Evolutionary conservation across 2,797 vertebrate species (phyloP), one percentile per base, ranked within the genome.

Genomic region (Dryobates pubescens): DNA sequence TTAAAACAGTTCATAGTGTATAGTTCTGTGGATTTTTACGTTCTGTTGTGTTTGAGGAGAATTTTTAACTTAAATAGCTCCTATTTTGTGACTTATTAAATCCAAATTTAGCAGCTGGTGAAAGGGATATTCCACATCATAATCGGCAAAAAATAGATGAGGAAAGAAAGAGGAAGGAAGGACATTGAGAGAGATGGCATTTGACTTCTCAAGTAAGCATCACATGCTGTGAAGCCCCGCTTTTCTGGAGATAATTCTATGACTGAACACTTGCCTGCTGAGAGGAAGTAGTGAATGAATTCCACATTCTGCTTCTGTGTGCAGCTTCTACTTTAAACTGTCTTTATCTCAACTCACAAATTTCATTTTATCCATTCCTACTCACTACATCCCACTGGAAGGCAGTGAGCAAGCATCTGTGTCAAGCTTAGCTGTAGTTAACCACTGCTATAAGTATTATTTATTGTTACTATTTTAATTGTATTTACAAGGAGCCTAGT

Each of bases 141-240:
- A 30, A 6, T 78, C 32, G 67, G 6, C 13, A 22, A 59, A 74
- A 45, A 41, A 26, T 16, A 36, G 1, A 7, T 8, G 17, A 17
- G 19, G 4, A 3, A 62, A 45, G 10, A 59, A 68, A 7, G 18
- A 63, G 16, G 47, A 64, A 71, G 7, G 1, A 9, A 7, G 9
- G 13, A 18, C 17, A 26, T 68, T 72, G 0, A 0, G 38, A 29
- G 4, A 75, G 16, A 36, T 1, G 8, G 0, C 1, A 2, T 61
- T 68, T 75, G 3, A 69, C 6, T 56, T 68, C 6, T 15, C 15
- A 64, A 72, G 8, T 38, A 47, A 29, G 2, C 2, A 1, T 27
- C 69, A 41, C 3, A 2, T 0, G 2, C 27, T 27, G 45, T 24
- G 29, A 2, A 57, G 8, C 13, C 26, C 14, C 74, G 14, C 11